Percentiles rank a stretch among this genome's conserved stretches.
Evolutionary conservation across 1,140 invertebrate genomes (phyloP).

Genomic region (Whitmania pigra): DNA sequence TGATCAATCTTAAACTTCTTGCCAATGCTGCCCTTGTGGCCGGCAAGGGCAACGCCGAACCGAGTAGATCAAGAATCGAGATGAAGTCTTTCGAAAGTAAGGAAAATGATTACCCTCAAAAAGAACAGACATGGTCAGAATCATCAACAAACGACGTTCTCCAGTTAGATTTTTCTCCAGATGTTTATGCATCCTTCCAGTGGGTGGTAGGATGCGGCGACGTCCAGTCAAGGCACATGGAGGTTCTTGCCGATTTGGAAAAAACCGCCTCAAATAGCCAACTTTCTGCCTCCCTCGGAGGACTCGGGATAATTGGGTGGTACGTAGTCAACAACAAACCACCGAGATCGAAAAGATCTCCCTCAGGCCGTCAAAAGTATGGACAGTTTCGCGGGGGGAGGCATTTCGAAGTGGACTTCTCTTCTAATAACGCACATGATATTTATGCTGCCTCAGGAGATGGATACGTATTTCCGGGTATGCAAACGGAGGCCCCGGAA

Average conservation of each 20-base stretch:
- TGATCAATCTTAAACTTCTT: not conserved
- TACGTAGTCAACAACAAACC: slow-evolving; percentile 1
- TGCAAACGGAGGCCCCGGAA: not conserved
- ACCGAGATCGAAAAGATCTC: not conserved
- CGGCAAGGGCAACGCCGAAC: not conserved
- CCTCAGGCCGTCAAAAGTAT: not conserved
- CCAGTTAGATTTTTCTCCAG: not conserved
- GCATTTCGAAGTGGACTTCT: too few species aligned
- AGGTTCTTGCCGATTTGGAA: not conserved
- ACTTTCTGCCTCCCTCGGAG: not conserved
- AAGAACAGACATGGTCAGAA: not conserved
- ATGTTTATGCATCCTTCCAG: not conserved
- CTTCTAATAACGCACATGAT: not conserved
- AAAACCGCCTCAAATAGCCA: not conserved
- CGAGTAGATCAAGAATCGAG: not conserved
- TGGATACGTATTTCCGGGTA: not conserved
- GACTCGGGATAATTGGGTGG: not conserved
- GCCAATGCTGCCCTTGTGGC: not conserved
- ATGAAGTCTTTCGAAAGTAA: not conserved
- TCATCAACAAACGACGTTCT: not conserved
- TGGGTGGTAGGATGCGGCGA: not conserved
- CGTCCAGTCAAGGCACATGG: not conserved
- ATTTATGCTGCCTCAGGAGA: not conserved
- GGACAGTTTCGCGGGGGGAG: too few species aligned
- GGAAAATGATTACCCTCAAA: not conserved